Evolutionary conservation across 2,888 invertebrate genomes (phyloP).

Genomic region (Amiota communis): DNA sequence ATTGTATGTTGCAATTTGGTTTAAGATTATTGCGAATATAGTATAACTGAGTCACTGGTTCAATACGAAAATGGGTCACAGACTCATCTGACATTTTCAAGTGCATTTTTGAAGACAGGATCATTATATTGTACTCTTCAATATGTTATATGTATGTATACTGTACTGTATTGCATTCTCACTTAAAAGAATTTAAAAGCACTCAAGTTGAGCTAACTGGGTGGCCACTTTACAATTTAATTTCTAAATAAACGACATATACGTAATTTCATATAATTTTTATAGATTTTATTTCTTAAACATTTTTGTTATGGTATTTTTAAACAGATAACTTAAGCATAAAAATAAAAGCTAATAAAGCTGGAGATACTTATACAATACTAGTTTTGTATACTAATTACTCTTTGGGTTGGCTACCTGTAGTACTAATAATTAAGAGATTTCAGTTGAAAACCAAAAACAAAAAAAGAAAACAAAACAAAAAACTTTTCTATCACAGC

Average conservation of each 20-base stretch:
- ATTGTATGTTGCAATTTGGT: not conserved
- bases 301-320: constrained; percentile 32
- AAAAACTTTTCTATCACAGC: constrained; percentile 41
- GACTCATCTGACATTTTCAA: constrained; percentile 58
- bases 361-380: constrained; percentile 38
- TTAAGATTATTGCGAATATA: not conserved
- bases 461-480: not conserved
- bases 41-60: constrained; percentile 3
- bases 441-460: not conserved
- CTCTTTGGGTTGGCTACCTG: constrained; percentile 28
- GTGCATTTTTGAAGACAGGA: constrained; percentile 58
- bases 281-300: constrained; percentile 13
- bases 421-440: constrained; percentile 4
- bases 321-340: constrained; percentile 24
- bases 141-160: too few species aligned
- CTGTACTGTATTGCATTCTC: constrained; percentile 39
- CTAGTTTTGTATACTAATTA: not conserved
- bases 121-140: too few species aligned
- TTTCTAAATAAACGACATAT: too few species aligned
- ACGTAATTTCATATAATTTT: too few species aligned
- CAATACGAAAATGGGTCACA: constrained; percentile 53
- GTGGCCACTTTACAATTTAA: constrained; percentile 50
- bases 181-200: constrained; percentile 34
- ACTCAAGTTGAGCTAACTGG: constrained; percentile 50
- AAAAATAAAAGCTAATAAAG: constrained; percentile 59